Conservation (phyloP, 2,888 invertebrate genomes). For the Noctua pronuba region DNA sequence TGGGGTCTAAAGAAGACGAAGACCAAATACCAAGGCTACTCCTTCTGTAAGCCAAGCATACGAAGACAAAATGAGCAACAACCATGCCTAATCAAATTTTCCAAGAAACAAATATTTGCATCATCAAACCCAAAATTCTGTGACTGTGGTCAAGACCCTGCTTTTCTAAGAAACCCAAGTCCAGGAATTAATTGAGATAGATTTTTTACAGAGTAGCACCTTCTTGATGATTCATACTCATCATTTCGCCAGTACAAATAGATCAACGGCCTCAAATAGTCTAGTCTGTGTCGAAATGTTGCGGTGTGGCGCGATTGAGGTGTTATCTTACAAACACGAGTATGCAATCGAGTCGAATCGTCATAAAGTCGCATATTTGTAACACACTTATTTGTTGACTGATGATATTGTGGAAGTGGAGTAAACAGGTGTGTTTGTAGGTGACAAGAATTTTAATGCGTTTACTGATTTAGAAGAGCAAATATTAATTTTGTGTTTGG, state of each 20-base stretch:
- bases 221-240: constrained; percentile 15
- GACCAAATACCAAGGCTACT: no score
- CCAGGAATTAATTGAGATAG: constrained; percentile 2
- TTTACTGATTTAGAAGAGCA: not conserved
- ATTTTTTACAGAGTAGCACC: not conserved
- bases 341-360: constrained; percentile 43
- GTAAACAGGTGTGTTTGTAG: constrained; percentile 26
- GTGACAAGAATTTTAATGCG: constrained; percentile 21
- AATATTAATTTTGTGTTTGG: not conserved
- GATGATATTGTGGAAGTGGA: constrained; percentile 6
- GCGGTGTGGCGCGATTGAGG: constrained; percentile 62
- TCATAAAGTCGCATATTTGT: constrained; percentile 26
- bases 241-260: constrained; percentile 35
- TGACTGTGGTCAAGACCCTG: not conserved
- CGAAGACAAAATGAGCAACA: not conserved
- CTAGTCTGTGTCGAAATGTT: constrained; percentile 36
- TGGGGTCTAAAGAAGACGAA: not conserved
- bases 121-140: not conserved
- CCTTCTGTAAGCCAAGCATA: not conserved
- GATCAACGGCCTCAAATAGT: constrained; percentile 51
- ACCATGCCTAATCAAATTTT: not conserved
- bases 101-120: not conserved
- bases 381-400: constrained; percentile 41
- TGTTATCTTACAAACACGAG: constrained; percentile 64
- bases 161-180: not conserved